phyloP scores from a whole-genome alignment of 1,140 invertebrate genomes.

The Protaetia brevitarsis region DNA sequence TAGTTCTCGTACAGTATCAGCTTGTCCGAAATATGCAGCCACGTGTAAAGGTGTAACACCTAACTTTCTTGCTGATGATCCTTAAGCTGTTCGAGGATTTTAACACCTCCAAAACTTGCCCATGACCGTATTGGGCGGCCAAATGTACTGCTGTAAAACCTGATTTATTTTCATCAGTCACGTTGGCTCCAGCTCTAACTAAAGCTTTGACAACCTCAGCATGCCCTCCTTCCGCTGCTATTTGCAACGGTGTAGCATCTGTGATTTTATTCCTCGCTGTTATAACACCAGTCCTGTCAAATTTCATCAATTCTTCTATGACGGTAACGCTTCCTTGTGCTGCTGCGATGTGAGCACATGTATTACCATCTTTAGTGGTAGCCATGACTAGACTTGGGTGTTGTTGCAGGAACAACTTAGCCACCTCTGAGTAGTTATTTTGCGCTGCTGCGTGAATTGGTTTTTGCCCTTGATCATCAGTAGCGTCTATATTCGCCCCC shows the following conservation, averaged over 20 bases:
- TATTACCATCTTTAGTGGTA: constrained; percentile 94
- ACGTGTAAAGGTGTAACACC: constrained; percentile 96
- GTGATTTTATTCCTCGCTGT: constrained; percentile 92
- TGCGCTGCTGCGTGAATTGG: constrained; percentile 92
- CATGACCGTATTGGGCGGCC: constrained; percentile 93
- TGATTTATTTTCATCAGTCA: constrained; percentile 94
- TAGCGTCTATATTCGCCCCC: constrained; percentile 94
- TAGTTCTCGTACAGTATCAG: constrained; percentile 94
- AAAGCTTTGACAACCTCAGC: constrained; percentile 90
- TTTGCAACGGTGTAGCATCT: constrained; percentile 92
- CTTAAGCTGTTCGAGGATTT: constrained; percentile 78
- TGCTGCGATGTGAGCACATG: constrained; percentile 97
- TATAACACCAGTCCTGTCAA: constrained; percentile 93
- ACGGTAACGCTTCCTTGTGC: constrained; percentile 97
- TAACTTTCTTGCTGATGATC: constrained; percentile 90
- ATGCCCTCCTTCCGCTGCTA: constrained; percentile 96
- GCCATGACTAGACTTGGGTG: constrained; percentile 93
- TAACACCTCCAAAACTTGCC: constrained; percentile 89
- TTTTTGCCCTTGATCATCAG: constrained; percentile 89
- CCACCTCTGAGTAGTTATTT: constrained; percentile 98
- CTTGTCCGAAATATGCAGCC: constrained; percentile 96
- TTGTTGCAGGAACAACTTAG: constrained; percentile 94
- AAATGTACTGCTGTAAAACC: constrained; percentile 95
- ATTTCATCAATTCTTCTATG: constrained; percentile 98
- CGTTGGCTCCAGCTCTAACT: constrained; percentile 90